Evolutionary conservation across 2,888 invertebrate genomes (phyloP).

Genomic region (Melieria picta): DNA sequence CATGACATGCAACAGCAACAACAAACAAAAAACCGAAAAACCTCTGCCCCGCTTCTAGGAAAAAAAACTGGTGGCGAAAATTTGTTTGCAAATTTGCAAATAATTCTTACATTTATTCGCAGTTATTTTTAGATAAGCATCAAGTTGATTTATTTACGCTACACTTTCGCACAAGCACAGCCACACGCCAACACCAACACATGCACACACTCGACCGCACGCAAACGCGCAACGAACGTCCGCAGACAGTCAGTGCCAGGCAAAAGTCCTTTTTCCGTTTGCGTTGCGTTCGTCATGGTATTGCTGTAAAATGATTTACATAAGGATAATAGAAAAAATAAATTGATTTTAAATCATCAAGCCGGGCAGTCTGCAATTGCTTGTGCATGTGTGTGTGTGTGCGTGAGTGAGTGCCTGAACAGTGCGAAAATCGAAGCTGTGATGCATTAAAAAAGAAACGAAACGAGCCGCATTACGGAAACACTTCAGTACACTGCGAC

Average conservation of each 20-base stretch:
- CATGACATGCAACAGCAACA: too few species aligned
- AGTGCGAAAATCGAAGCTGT: not conserved
- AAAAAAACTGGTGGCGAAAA: too few species aligned
- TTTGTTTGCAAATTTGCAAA: conserved; percentile 29
- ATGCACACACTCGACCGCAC: not conserved
- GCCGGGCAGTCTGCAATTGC: conserved; percentile 1
- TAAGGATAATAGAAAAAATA: conserved; percentile 35
- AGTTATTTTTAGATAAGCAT: conserved; percentile 46
- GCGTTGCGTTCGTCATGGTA: conserved; percentile 24
- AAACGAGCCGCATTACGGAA: conserved; percentile 4
- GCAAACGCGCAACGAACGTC: conserved; percentile 10
- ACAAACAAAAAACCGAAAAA: too few species aligned
- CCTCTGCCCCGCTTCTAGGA: too few species aligned
- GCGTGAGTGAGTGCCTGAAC: not conserved
- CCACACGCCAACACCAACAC: not conserved
- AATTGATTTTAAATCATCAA: conserved; percentile 37
- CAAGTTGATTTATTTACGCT: conserved; percentile 57
- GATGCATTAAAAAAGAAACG: conserved; percentile 3
- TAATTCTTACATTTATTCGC: conserved; percentile 41
- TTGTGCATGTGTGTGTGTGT: conserved; percentile 4
- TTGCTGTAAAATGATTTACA: conserved; percentile 29
- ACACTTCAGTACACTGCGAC: conserved; percentile 9
- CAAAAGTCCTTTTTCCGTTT: conserved; percentile 23
- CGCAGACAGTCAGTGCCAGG: conserved; percentile 11
- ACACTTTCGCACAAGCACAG: conserved; percentile 21